Base-by-base conservation (phyloP, 2,888 invertebrate species). In the Phlogophora meticulosa region DNA sequence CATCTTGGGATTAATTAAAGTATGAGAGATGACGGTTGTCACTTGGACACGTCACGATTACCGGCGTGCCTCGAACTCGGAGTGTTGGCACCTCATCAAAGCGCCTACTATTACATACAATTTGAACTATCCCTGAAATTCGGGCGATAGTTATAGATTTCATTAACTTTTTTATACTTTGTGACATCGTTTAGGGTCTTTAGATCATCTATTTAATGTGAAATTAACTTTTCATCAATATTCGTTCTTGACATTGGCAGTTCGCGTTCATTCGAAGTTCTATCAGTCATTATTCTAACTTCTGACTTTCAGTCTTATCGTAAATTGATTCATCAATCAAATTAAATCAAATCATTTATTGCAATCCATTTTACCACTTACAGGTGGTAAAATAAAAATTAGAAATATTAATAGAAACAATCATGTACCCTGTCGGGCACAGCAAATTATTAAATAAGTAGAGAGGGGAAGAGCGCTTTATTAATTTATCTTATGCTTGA, bases 1-100 rank as follows among this genome's bases (percentile, higher is more conserved):
- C 49, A 72, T 61, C 17, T 43, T 13, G 36, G 58, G 67, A 62
- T 66, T 66, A 57, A 62, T 66, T 66, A 57, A 32, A 73, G 52
- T 68, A 62, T 74, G 57, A 71, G 71, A 67, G 58, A 57, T 58
- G 34, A 22, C 43, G 57, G 46, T 63, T 68, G 80, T 71, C 59
- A 64, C 48, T 62, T 52, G 22, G 43, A 62, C 62, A 43, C 45
- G 65, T 72, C 76, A 72, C 63, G 56, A 73, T 55, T 48, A 64
- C 63, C 59, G 73, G 58, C 51, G 64, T 65, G 75, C 60, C 65
- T 72, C 72, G 69, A 80, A 67, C 75, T 62, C 11, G 60, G 85
- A 84, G 83, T 85, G 83, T 89, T 90, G 90, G 90, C 89, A 87
- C 73, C 53, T 62, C 75, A 69, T 88, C 89, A 88, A 89, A 89